phyloP scores from a whole-genome alignment of 92 coral and sea anemone species.

The Bergia sp. region DNA sequence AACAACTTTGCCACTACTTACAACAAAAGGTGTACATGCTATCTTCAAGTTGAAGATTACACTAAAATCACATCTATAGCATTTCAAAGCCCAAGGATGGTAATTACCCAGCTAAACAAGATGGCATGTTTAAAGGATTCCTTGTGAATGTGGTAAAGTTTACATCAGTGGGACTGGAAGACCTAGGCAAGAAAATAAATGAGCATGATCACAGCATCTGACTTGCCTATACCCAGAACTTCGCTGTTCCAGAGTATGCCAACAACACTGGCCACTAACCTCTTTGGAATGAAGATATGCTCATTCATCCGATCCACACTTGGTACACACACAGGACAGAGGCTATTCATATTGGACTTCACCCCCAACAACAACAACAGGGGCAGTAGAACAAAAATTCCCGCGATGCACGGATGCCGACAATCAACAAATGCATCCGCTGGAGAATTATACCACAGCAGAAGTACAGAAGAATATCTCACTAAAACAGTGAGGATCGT shows the following conservation, averaged over 20 bases:
- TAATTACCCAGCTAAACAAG: conserved; percentile 9
- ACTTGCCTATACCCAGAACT: conserved; percentile 24
- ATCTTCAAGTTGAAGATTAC: too few species aligned
- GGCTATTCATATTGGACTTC: neutral
- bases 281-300: neutral
- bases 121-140: conserved; percentile 8
- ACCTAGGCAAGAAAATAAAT: conserved; percentile 11
- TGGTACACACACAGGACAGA: conserved; percentile 1
- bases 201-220: neutral
- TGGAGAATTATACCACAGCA: conserved; percentile 1
- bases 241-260: conserved; percentile 20
- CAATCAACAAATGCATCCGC: conserved; percentile 12
- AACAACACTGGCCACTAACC: conserved; percentile 7
- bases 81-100: conserved; percentile 10
- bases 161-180: conserved; percentile 8
- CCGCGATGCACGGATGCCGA: conserved; percentile 22
- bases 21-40: too few species aligned
- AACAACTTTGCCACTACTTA: too few species aligned
- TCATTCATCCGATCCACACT: conserved; percentile 5
- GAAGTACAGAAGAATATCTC: conserved; percentile 7
- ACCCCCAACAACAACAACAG: conserved; percentile 5
- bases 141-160: conserved; percentile 20
- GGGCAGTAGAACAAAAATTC: conserved; percentile 2
- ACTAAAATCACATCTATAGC: too few species aligned
- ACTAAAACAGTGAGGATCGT: conserved; percentile 20